phyloP scores from a whole-genome alignment of 2,888 invertebrate genomes.

The Melieria crassipennis region DNA sequence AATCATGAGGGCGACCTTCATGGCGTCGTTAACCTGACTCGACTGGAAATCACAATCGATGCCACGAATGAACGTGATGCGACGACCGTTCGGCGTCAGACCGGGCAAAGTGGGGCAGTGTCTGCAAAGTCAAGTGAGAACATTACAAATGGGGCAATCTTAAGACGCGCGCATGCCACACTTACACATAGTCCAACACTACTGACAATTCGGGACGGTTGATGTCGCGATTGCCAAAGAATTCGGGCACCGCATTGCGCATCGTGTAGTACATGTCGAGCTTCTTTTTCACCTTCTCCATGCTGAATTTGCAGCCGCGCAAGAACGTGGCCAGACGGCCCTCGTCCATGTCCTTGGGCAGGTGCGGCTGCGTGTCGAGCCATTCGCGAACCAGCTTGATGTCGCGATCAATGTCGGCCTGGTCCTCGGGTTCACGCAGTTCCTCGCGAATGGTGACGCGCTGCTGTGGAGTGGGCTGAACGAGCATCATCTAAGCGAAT shows the following conservation, averaged over 20 bases:
- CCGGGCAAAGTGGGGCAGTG: constrained; percentile 84
- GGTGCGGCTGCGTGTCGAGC: constrained; percentile 74
- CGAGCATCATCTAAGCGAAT: constrained; percentile 68
- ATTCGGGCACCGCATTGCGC: constrained; percentile 83
- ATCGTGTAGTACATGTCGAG: constrained; percentile 90
- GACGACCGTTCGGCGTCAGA: constrained; percentile 80
- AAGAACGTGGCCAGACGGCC: constrained; percentile 82
- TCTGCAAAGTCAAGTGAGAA: constrained; percentile 64
- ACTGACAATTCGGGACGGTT: constrained; percentile 77
- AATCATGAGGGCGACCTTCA: constrained; percentile 86
- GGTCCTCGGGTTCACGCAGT: constrained; percentile 71
- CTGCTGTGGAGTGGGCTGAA: constrained; percentile 75
- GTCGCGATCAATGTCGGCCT: constrained; percentile 71
- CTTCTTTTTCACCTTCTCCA: constrained; percentile 86
- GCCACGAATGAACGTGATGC: constrained; percentile 80
- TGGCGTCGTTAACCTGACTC: constrained; percentile 78
- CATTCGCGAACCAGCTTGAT: constrained; percentile 74
- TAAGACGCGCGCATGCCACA: constrained; percentile 39
- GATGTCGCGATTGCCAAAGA: constrained; percentile 81
- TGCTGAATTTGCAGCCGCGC: constrained; percentile 85
- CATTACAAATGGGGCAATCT: background rate
- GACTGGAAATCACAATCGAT: constrained; percentile 76
- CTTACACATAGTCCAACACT: constrained; percentile 77
- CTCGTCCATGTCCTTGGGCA: constrained; percentile 78
- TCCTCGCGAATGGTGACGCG: constrained; percentile 75